phyloP scores from a whole-genome alignment of 1,140 invertebrate genomes.

The Drosophila azteca region DNA sequence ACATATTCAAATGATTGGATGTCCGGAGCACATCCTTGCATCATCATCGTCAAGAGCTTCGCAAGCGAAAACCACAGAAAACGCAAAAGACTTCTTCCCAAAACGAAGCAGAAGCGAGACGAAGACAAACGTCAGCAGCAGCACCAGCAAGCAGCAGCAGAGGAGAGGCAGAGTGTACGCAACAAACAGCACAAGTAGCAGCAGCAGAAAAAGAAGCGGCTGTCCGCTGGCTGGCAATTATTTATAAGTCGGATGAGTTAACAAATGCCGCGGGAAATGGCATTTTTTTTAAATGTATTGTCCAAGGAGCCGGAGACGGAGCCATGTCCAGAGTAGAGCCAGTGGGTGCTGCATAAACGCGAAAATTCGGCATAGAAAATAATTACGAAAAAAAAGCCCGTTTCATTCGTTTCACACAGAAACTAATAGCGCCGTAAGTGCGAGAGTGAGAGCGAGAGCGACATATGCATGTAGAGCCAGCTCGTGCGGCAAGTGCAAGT shows the following conservation, averaged over 20 bases:
- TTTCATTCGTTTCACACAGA: slow-evolving; percentile 62
- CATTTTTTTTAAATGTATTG: slow-evolving; percentile 43
- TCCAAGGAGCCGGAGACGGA: slow-evolving; percentile 11
- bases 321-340: background rate
- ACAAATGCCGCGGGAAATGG: slow-evolving; percentile 42
- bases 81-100: slow-evolving; percentile 35
- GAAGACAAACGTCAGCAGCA: slow-evolving; percentile 62
- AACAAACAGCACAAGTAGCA: slow-evolving; percentile 15
- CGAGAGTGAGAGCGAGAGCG: slow-evolving; percentile 56
- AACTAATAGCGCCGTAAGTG: slow-evolving; percentile 68
- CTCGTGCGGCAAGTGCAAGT: slow-evolving; percentile 59
- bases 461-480: slow-evolving; percentile 31
- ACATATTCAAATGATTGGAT: slow-evolving; percentile 67
- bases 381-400: slow-evolving; percentile 65
- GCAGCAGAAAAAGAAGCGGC: slow-evolving; percentile 25
- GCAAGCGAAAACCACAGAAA: slow-evolving; percentile 56
- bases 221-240: slow-evolving; percentile 37
- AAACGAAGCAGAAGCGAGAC: slow-evolving; percentile 53
- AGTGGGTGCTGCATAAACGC: slow-evolving; percentile 40
- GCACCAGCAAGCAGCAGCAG: slow-evolving; percentile 39
- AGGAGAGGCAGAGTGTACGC: slow-evolving; percentile 9
- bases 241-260: slow-evolving; percentile 49
- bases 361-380: slow-evolving; percentile 59
- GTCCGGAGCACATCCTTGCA: slow-evolving; percentile 64
- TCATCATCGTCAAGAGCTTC: slow-evolving; percentile 61